Evolutionary conservation across 2,797 vertebrate genomes (phyloP).

Genomic region (Erithacus rubecula): DNA sequence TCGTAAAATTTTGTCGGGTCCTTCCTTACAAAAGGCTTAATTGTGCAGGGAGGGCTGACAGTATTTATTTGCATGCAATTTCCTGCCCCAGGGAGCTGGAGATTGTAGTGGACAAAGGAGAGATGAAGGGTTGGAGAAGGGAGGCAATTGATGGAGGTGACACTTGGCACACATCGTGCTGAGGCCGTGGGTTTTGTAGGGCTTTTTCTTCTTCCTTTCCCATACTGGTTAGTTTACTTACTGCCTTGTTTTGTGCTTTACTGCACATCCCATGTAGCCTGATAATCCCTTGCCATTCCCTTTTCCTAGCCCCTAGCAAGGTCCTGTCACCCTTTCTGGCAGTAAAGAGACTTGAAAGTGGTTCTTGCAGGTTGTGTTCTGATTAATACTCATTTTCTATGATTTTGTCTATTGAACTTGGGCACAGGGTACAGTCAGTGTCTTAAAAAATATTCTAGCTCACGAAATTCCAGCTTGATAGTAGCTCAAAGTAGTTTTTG

Average conservation of each 20-base stretch:
- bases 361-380: background rate
- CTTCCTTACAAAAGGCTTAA: slow-evolving; percentile 31
- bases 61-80: slow-evolving; percentile 28
- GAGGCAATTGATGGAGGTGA: background rate
- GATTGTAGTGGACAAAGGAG: background rate
- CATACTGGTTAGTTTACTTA: background rate
- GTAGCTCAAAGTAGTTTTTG: background rate
- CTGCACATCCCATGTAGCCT: background rate
- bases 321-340: background rate
- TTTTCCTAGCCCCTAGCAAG: background rate
- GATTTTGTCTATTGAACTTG: background rate
- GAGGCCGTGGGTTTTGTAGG: background rate
- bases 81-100: slow-evolving; percentile 35
- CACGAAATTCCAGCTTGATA: background rate
- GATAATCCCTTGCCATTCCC: background rate
- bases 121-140: slow-evolving; percentile 13
- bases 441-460: background rate
- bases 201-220: slow-evolving; percentile 20
- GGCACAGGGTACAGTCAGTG: background rate
- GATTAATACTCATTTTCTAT: background rate
- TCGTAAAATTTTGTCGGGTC: background rate
- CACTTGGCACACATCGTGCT: background rate
- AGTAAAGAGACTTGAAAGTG: background rate
- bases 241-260: background rate
- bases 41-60: background rate